phyloP scores from a whole-genome alignment of 2,797 vertebrate species.

The Psittacula derbiana region DNA sequence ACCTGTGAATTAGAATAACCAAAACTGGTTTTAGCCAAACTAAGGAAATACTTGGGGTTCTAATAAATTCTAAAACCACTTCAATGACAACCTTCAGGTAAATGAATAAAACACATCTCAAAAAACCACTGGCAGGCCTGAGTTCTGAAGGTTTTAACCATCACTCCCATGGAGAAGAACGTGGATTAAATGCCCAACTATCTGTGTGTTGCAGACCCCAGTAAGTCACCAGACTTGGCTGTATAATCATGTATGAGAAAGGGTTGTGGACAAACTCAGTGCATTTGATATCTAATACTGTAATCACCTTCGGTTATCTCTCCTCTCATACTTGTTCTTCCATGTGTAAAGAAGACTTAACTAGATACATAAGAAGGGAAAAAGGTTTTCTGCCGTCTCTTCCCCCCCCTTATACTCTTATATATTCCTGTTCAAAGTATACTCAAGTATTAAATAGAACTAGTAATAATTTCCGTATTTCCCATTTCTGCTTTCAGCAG shows the following conservation, averaged over 20 bases:
- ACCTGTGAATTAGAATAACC: conserved; percentile 74
- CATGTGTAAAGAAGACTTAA: not conserved
- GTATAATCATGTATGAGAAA: not conserved
- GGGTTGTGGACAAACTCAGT: not conserved
- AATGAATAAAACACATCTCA: not conserved
- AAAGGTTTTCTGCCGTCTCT: not conserved
- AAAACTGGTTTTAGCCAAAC: not conserved
- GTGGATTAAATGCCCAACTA: not conserved
- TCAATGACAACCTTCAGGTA: not conserved
- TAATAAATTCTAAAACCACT: not conserved
- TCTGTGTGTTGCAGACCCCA: rapidly evolving
- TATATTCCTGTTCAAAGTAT: not conserved
- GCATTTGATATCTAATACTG: rapidly evolving
- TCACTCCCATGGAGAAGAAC: not conserved
- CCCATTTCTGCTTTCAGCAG: not conserved
- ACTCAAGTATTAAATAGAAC: not conserved
- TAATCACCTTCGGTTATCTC: not conserved
- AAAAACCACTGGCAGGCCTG: not conserved
- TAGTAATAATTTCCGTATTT: not conserved
- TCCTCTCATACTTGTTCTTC: not conserved
- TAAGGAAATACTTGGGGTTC: not conserved
- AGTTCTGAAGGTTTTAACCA: not conserved
- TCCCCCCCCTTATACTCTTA: not conserved
- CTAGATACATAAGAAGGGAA: not conserved
- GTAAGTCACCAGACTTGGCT: not conserved